Conservation (phyloP, 2,888 invertebrate species). For the Ophraella communa region DNA sequence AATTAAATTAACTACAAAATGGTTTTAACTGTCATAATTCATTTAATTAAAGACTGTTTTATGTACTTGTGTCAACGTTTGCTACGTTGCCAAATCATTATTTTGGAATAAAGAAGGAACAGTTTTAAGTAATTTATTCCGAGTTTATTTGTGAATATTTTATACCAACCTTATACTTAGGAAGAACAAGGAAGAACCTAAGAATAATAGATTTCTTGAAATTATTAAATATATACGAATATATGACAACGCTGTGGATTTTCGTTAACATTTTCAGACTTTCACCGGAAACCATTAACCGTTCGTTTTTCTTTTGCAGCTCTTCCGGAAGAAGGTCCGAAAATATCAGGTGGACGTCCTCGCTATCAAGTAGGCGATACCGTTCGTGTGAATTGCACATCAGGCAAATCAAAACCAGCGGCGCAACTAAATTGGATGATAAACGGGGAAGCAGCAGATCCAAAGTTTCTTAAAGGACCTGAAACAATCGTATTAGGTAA, state of each 20-base stretch:
- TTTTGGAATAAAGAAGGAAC: too few relatives aligned
- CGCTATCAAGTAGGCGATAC: conserved; percentile 84
- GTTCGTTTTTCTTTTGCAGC: conserved; percentile 63
- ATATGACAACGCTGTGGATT: neutral
- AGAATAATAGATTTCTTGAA: too few relatives aligned
- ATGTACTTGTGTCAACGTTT: too few relatives aligned
- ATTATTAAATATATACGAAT: too few relatives aligned
- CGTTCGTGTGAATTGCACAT: conserved; percentile 85
- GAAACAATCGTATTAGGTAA: conserved; percentile 60
- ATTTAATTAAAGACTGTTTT: too few relatives aligned
- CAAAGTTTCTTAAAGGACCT: conserved; percentile 61
- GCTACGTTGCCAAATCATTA: too few relatives aligned
- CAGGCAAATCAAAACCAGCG: conserved; percentile 81
- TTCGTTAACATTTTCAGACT: conserved; percentile 3
- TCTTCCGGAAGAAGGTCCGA: conserved; percentile 81
- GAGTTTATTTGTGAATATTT: too few relatives aligned
- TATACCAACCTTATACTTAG: too few relatives aligned
- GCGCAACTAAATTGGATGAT: conserved; percentile 86
- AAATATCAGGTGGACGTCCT: conserved; percentile 79
- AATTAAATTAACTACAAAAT: too few relatives aligned
- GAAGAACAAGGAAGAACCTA: too few relatives aligned
- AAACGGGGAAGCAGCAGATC: conserved; percentile 76
- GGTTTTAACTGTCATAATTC: too few relatives aligned
- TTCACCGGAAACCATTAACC: conserved; percentile 20
- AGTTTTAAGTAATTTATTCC: too few relatives aligned